Evolutionary conservation across 2,113 vertebrate species (phyloP).

Genomic region (Prionailurus viverrinus): DNA sequence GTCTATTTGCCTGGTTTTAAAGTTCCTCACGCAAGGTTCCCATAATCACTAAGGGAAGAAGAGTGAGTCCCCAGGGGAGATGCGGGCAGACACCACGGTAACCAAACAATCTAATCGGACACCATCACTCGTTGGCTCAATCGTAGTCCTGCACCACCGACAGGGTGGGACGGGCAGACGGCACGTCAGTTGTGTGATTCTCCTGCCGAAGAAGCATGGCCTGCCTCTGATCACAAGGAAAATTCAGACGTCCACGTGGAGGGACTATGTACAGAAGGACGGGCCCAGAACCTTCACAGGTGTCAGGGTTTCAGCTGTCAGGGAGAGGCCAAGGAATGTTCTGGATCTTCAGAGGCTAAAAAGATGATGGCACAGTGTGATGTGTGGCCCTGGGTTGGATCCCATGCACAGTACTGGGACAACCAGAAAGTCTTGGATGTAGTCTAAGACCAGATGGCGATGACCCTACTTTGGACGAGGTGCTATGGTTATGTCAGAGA

Average conservation of each 20-base stretch:
- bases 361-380: background rate
- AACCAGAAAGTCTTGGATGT: background rate
- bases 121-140: fast-evolving
- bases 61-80: background rate
- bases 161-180: fast-evolving
- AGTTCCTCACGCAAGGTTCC: background rate
- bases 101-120: background rate
- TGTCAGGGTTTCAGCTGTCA: background rate
- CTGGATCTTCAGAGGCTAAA: fast-evolving
- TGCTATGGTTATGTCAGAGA: fast-evolving
- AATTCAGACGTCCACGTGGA: background rate
- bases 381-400: fast-evolving
- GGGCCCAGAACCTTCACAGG: background rate
- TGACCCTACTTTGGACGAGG: fast-evolving
- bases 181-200: fast-evolving
- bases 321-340: background rate
- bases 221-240: background rate
- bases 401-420: background rate
- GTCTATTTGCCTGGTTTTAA: background rate
- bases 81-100: fast-evolving
- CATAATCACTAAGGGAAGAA: background rate
- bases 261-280: background rate
- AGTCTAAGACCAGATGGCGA: background rate
- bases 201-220: background rate
- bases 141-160: fast-evolving